Conservation (phyloP, 2,113 vertebrate species). For the Corynorhinus townsendii region DNA sequence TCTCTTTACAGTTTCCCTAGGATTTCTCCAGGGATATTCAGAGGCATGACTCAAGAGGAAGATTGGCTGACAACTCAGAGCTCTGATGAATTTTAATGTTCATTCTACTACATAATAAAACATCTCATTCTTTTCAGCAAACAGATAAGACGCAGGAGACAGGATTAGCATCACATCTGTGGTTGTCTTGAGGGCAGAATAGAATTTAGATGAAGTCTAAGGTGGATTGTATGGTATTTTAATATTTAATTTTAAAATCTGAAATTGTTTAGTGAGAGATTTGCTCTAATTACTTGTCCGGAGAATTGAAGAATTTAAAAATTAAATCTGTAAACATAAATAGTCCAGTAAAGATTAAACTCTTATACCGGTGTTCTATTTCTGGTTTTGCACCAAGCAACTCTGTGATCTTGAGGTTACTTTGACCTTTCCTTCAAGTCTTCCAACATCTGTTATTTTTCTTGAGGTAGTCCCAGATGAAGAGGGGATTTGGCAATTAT, state of each 20-base stretch:
- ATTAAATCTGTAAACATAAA: neutral
- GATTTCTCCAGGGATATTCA: neutral
- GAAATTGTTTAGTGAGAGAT: neutral
- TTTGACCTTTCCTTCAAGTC: neutral
- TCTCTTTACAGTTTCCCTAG: neutral
- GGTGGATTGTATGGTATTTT: neutral
- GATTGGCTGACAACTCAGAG: neutral
- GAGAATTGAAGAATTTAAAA: neutral
- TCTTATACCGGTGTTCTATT: neutral
- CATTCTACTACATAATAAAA: conserved; percentile 24
- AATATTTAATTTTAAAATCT: conserved; percentile 43
- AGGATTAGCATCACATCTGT: neutral
- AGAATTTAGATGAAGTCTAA: conserved; percentile 34
- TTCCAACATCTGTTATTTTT: neutral
- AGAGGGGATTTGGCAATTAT: neutral
- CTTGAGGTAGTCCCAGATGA: neutral
- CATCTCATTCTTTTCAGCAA: conserved; percentile 47
- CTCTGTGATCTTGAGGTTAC: neutral
- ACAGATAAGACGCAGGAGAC: conserved; percentile 4
- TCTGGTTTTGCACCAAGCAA: neutral
- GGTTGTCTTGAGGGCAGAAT: neutral
- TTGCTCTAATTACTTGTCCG: neutral
- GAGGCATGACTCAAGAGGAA: neutral
- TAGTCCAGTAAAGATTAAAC: neutral
- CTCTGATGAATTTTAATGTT: conserved; percentile 34